Evolutionary conservation across 2,888 invertebrate species (phyloP), one percentile per base, ranked within the genome.

Genomic region (Bibio marci): DNA sequence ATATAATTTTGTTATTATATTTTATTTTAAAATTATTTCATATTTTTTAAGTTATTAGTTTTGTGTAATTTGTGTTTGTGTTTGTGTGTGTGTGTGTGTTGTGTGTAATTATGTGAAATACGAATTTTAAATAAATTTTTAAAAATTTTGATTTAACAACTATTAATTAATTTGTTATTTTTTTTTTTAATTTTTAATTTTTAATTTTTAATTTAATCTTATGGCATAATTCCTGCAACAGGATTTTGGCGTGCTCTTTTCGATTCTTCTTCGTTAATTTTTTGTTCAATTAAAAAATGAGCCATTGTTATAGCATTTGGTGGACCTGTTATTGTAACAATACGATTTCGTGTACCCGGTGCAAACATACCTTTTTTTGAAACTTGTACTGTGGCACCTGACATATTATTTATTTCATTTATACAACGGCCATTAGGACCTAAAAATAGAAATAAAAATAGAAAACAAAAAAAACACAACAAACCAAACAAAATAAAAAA

Each of bases 321-420:
- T 56, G 78, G 76, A 65, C 94, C 94, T 56, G 83, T 80, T 67
- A 94, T 91, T 64, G 92, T 90, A 51, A 94, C 94, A 66, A 92
- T 87, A 59, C 94, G 82, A 72, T 94, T 92, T 64, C 91, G 80
- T 50, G 92, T 94, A 65, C 92, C 92, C 49, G 94, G 92, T 56
- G 90, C 87, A 71, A 88, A 94, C 58, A 86, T 87, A 63, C 92
- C 92, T 94, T 39, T 94, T 75, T 94, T 94, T 52, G 91, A 91
- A 69, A 95, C 94, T 71, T 94, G 92, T 66, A 95, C 91, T 70
- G 85, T 91, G 65, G 94, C 91, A 64, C 92, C 91, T 59, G 90
- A 91, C 68, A 82, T 75, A 69, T 91, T 88, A 70, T 94, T 94
- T 66, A 95, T 88, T 73, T 95, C 94, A 57, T 91, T 85, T 61